phyloP scores from a whole-genome alignment of 37 sponge, comb jelly and placozoan genomes.

The Cladorhizidae sp. region DNA sequence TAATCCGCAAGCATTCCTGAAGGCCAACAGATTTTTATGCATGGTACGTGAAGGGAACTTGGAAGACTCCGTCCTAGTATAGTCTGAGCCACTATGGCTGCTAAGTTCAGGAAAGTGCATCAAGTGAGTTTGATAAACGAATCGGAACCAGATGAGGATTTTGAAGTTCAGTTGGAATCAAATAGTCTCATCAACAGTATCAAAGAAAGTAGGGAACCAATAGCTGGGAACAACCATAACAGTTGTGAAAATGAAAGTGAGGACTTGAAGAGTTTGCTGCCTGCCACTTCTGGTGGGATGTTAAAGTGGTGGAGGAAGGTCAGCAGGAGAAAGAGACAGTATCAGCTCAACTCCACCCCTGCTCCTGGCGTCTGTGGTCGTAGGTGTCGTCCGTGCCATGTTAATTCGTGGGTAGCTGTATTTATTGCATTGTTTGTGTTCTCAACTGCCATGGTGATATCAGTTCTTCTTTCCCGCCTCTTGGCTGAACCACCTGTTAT shows the following conservation, averaged over 20 bases:
- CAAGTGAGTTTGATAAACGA: not conserved
- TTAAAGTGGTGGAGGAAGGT: not conserved
- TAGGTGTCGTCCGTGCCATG: not conserved
- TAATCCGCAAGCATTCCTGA: too few species aligned
- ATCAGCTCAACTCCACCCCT: not conserved
- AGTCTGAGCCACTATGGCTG: not conserved
- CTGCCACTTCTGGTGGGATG: not conserved
- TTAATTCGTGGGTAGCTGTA: slow-evolving; percentile 39
- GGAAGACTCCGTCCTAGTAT: too few species aligned
- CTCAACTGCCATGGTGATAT: slow-evolving; percentile 15
- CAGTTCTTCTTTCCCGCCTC: slow-evolving; percentile 25
- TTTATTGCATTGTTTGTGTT: slow-evolving; percentile 38
- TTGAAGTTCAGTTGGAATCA: not conserved
- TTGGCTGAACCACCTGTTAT: slow-evolving; percentile 22
- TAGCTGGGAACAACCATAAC: not conserved
- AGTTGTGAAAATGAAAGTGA: not conserved
- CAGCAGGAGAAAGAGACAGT: not conserved
- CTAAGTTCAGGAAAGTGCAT: not conserved
- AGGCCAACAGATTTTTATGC: too few species aligned
- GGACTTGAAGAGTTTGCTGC: not conserved
- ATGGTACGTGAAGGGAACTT: too few species aligned
- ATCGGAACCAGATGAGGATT: not conserved
- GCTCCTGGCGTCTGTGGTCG: not conserved
- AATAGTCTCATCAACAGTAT: not conserved
- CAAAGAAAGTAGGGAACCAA: not conserved